Percentiles rank a stretch among this genome's conserved stretches.
These are phyloP conservation scores for Antedon mediterranea DNA, from an alignment of 53 echinoderm and acorn worm species.

Conservation along the genomic window DNA sequence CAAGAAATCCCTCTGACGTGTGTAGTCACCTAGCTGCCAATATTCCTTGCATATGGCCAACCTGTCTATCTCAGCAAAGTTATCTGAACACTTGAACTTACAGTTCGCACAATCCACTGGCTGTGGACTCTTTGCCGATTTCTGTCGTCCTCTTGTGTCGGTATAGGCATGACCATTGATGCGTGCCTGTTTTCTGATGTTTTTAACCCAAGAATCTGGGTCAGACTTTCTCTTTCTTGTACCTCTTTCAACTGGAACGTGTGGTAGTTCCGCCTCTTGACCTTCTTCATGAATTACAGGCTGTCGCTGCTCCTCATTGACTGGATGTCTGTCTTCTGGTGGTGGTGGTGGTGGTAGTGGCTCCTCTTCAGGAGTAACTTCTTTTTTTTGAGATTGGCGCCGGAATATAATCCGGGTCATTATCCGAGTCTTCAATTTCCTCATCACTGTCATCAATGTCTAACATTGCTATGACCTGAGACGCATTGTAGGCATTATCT, in stretches of 20 bases:
- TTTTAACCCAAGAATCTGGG: not conserved
- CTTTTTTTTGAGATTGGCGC: too few relatives aligned
- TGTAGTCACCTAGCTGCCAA: not conserved
- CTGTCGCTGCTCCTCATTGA: not conserved
- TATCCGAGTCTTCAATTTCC: too few relatives aligned
- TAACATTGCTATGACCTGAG: too few relatives aligned
- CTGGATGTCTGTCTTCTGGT: not conserved
- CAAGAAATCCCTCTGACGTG: not conserved
- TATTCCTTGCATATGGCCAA: not conserved
- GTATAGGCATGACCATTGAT: not conserved
- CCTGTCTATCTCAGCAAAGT: not conserved
- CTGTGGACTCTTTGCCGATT: not conserved
- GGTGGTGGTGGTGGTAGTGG: too few relatives aligned
- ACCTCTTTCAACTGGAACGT: not conserved
- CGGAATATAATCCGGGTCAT: too few relatives aligned
- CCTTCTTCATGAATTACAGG: not conserved
- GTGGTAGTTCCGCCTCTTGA: not conserved
- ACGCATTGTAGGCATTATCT: too few relatives aligned
- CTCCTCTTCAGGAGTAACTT: too few relatives aligned
- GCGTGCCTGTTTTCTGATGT: not conserved
- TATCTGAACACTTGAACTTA: too few relatives aligned
- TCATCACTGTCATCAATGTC: too few relatives aligned
- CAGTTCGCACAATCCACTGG: not conserved
- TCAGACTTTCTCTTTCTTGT: not conserved
- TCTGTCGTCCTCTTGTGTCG: not conserved